Percentiles rank a stretch among this genome's conserved stretches.
Conservation (phyloP, 2,797 vertebrate species). For the Sebastes taczanowskii region DNA sequence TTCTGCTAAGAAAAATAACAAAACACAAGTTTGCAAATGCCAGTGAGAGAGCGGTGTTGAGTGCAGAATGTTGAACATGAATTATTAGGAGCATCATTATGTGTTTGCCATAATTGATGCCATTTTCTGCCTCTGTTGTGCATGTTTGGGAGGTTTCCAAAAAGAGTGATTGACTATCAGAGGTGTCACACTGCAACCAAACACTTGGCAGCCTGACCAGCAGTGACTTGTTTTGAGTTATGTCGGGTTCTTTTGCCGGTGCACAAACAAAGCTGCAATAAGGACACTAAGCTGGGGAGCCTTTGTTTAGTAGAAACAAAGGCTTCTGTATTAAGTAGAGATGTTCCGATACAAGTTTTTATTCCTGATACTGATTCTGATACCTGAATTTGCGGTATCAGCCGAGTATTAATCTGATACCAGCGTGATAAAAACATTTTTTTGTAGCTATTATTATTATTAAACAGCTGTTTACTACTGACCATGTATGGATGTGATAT, state of each 20-base stretch:
- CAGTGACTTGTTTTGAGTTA: conserved; percentile 42
- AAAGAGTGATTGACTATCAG: conserved; percentile 54
- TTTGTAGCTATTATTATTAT: too few species aligned
- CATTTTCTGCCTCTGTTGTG: conserved; percentile 18
- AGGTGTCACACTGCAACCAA: conserved; percentile 47
- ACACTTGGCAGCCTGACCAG: conserved; percentile 54
- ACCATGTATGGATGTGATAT: too few species aligned
- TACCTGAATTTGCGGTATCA: too few species aligned
- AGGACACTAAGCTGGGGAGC: background rate
- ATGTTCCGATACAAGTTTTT: too few species aligned
- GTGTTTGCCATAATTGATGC: conserved; percentile 39
- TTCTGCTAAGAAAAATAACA: background rate
- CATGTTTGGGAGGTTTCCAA: conserved; percentile 54
- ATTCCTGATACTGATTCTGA: too few species aligned
- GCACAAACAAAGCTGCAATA: conserved; percentile 33
- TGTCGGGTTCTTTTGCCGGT: conserved; percentile 28
- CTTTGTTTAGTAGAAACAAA: background rate
- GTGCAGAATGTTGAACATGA: conserved; percentile 15
- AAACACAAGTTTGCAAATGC: background rate
- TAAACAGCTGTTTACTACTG: too few species aligned
- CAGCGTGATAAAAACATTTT: too few species aligned
- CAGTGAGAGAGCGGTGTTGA: background rate
- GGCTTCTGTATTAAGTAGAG: too few species aligned
- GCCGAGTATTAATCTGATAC: too few species aligned
- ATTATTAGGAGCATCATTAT: conserved; percentile 21